Evolutionary conservation across 2,797 vertebrate species (phyloP), one percentile per base, ranked within the genome.

Genomic region (Heterohyrax brucei): DNA sequence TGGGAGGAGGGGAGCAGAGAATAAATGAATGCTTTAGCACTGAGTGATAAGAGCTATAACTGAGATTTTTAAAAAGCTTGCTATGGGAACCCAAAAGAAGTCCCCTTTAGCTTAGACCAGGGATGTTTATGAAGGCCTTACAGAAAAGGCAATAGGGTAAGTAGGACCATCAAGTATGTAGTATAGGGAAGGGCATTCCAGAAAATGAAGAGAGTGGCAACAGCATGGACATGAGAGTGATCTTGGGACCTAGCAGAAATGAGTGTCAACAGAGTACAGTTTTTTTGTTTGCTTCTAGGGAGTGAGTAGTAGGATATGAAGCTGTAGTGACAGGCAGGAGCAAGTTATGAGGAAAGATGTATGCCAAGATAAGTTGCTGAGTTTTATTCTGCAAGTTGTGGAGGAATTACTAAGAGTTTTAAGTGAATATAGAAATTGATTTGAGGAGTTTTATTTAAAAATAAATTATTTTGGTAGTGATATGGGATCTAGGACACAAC

Each of bases 361-460:
- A 53, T 24, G 14, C 30, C 19, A 64, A 73, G 16, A 68, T 22
- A 50, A 50, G 3, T 10, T 18, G 64, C 73, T 68, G 44, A 18
- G 28, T 8, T 91, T 91, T 62, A 59, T 64, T 80, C 50, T 83
- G 21, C 48, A 82, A 22, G 24, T 82, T 61, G 87, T n/a, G 24
- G n/a, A 6, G 16, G 26, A 76, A 73, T 68, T 78, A 85, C 24
- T 83, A 89, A 70, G 46, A 68, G 21, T 46, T 92, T 83, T 89
- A 62, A 89, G 10, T 87, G 18, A 86, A 76, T 26, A 95, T 62
- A 82, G 22, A 9, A 87, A 82, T 26, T 90, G 12, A 83, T 84
- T 48, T 87, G 53, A 94, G 22, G 16, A 30, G 3, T 66, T 86
- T 89, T 66, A 66, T 50, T 77, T 30, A 22, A 33, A 53, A 24